phyloP scores from a whole-genome alignment of 1,140 invertebrate species.

The Papilio glaucus region DNA sequence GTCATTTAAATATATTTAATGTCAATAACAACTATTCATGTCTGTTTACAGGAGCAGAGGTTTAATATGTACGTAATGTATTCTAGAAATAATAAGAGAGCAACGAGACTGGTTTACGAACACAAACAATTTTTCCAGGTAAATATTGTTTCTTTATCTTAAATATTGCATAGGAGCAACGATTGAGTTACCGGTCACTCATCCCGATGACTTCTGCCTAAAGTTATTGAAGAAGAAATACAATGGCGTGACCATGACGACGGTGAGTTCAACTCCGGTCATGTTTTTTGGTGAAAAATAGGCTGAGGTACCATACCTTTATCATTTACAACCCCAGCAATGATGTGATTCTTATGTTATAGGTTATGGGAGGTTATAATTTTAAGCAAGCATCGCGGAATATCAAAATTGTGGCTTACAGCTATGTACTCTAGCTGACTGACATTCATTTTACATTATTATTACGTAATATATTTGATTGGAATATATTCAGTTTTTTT shows the following conservation, averaged over 20 bases:
- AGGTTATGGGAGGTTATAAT: too few relatives aligned
- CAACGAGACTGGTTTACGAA: conserved; percentile 76
- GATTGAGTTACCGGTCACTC: background rate
- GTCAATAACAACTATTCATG: conserved; percentile 23
- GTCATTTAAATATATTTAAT: conserved; percentile 11
- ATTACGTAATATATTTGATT: background rate
- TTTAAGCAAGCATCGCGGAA: background rate
- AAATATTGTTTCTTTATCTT: conserved; percentile 43
- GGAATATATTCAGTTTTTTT: background rate
- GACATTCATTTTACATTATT: too few relatives aligned
- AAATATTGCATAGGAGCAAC: background rate
- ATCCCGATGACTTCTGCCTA: background rate
- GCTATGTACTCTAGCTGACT: too few relatives aligned
- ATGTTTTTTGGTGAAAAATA: background rate
- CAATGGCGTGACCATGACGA: background rate
- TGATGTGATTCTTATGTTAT: background rate
- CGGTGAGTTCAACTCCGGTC: background rate
- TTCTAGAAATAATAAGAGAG: conserved; percentile 81
- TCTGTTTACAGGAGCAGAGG: conserved; percentile 75
- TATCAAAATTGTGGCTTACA: background rate
- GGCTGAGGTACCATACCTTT: background rate
- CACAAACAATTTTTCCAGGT: conserved; percentile 79
- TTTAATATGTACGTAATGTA: conserved; percentile 83
- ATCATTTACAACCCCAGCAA: background rate
- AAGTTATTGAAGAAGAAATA: background rate